These are phyloP conservation scores for Gymnocephalus cernua DNA, from an alignment of 2,113 vertebrate species.

Conservation along the genomic window DNA sequence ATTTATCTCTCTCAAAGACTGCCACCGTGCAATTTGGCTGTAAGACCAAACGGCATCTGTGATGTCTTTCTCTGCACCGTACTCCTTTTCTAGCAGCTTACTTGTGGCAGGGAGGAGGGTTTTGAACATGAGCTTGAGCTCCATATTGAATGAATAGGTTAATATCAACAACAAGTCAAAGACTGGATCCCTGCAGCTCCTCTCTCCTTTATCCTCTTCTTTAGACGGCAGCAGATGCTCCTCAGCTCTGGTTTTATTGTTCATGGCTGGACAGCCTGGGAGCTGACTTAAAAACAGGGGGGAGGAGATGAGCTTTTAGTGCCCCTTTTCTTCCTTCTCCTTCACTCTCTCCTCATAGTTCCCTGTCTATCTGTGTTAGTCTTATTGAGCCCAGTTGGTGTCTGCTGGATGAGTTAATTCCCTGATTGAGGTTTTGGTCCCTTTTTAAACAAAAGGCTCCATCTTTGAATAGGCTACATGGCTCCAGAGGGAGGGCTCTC, in stretches of 20 bases:
- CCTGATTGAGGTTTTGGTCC: conserved; percentile 51
- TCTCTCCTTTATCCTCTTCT: conserved; percentile 61
- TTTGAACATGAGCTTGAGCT: conserved; percentile 53
- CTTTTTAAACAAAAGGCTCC: conserved; percentile 69
- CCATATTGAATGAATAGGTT: conserved; percentile 19
- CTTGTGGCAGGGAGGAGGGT: neutral
- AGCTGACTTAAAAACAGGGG: conserved; percentile 65
- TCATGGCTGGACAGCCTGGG: conserved; percentile 51
- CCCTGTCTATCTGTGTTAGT: conserved; percentile 41
- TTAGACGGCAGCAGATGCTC: conserved; percentile 79
- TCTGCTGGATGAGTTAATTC: conserved; percentile 72
- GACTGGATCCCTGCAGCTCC: conserved; percentile 57
- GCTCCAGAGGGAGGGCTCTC: conserved; percentile 67
- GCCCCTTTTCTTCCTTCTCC: conserved; percentile 34
- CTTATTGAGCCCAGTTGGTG: conserved; percentile 53
- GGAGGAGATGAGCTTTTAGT: conserved; percentile 64
- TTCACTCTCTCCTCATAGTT: conserved; percentile 43
- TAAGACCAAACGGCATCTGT: neutral
- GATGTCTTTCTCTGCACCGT: neutral
- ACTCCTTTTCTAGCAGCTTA: neutral
- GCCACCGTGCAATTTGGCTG: neutral
- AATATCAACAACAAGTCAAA: conserved; percentile 72
- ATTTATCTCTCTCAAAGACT: neutral
- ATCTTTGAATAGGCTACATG: conserved; percentile 77
- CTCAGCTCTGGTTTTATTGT: conserved; percentile 74